phyloP scores from a whole-genome alignment of 2,797 vertebrate genomes.

The Myotis vivesi region DNA sequence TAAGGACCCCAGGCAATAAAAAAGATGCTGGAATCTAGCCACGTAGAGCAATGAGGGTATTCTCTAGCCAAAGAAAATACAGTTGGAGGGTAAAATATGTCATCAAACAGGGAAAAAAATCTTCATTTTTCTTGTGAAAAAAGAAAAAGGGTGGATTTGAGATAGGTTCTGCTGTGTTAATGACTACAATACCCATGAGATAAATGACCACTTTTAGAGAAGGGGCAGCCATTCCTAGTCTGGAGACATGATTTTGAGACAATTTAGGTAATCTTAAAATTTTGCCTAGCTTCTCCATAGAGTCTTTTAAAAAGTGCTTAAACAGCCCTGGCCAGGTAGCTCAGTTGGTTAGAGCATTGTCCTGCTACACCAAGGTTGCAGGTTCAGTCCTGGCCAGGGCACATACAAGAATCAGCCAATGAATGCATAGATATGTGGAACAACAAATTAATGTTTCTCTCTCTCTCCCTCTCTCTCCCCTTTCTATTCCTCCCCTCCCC shows the following conservation, averaged over 20 bases:
- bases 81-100: neutral
- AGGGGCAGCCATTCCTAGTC: neutral
- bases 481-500: no score
- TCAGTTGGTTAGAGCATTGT: neutral
- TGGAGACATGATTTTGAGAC: slow-evolving; percentile 6
- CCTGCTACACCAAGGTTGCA: neutral
- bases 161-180: neutral
- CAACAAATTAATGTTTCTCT: neutral
- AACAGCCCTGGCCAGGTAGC: no score
- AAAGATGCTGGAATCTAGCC: neutral
- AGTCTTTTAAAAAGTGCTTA: neutral
- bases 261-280: neutral
- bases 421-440: neutral
- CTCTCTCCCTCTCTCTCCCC: no score
- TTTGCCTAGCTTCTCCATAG: neutral
- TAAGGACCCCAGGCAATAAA: neutral
- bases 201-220: neutral
- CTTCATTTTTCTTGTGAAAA: neutral
- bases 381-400: neutral
- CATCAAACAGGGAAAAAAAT: neutral
- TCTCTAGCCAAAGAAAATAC: neutral
- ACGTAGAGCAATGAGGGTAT: neutral
- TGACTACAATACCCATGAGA: neutral
- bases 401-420: neutral
- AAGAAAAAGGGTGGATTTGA: neutral